Conservation (phyloP, 2,888 invertebrate species). For the Chromoteleia sp. region DNA sequence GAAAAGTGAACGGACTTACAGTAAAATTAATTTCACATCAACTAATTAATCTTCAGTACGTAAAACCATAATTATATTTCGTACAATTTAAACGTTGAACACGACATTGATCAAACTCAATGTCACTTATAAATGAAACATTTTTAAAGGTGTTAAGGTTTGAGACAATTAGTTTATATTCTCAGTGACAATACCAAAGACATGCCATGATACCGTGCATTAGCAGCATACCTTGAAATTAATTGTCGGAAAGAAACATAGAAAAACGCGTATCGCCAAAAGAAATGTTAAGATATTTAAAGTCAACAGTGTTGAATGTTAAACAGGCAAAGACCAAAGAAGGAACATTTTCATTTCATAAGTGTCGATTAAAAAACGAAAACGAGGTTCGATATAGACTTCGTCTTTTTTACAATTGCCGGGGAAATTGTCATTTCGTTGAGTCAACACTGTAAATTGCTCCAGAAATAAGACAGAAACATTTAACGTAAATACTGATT, state of each 20-base stretch:
- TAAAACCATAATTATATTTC: background rate
- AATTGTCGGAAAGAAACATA: conserved; percentile 58
- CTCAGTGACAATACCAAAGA: conserved; percentile 70
- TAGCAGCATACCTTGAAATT: conserved; percentile 74
- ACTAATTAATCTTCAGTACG: too few species aligned
- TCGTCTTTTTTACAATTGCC: too few species aligned
- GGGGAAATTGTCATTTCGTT: conserved; percentile 1
- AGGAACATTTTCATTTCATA: conserved; percentile 13
- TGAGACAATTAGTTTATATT: conserved; percentile 49
- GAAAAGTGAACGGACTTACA: too few species aligned
- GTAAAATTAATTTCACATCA: background rate
- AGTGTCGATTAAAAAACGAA: conserved; percentile 12
- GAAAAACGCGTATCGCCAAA: conserved; percentile 54
- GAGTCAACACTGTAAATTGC: conserved; percentile 35
- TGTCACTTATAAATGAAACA: conserved; percentile 1
- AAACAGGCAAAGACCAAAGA: background rate
- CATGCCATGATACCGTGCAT: conserved; percentile 79
- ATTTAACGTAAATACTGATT: conserved; percentile 52
- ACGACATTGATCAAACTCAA: background rate
- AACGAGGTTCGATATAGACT: background rate
- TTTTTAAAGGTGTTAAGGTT: conserved; percentile 29
- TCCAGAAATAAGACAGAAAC: conserved; percentile 40
- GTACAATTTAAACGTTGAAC: background rate
- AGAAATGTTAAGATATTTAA: conserved; percentile 21
- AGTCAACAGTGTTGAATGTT: conserved; percentile 44